phyloP scores from a whole-genome alignment of 2,888 invertebrate species.

The Sturmia bella region DNA sequence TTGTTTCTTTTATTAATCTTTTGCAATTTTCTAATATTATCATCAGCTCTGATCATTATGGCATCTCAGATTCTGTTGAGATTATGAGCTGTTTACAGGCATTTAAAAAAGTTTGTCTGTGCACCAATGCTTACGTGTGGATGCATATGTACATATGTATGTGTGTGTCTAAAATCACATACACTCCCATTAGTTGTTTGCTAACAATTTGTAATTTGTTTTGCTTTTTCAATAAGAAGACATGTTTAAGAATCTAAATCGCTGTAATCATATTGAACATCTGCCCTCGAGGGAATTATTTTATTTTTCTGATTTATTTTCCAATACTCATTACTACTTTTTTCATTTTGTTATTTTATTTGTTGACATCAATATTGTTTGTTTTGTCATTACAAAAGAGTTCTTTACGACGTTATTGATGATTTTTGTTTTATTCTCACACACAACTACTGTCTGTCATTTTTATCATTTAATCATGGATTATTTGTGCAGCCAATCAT shows the following conservation, averaged over 20 bases:
- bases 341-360: conserved; percentile 20
- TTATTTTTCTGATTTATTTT: conserved; percentile 17
- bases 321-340: background rate
- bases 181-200: no score
- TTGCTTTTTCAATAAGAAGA: background rate
- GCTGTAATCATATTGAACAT: conserved; percentile 51
- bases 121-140: no score
- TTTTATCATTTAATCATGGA: conserved; percentile 36
- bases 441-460: conserved; percentile 36
- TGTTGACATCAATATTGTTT: conserved; percentile 36
- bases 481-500: conserved; percentile 21
- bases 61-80: no score
- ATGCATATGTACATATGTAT: no score
- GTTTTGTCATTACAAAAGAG: conserved; percentile 6
- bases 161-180: no score
- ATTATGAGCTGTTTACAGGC: no score
- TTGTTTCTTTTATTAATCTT: no score
- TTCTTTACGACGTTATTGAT: background rate
- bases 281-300: conserved; percentile 56
- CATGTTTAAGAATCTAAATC: conserved; percentile 19
- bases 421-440: background rate
- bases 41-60: no score
- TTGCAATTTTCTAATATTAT: no score
- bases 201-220: no score
- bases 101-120: no score